Conservation (phyloP, 2,113 vertebrate species). For the Fregata magnificens region DNA sequence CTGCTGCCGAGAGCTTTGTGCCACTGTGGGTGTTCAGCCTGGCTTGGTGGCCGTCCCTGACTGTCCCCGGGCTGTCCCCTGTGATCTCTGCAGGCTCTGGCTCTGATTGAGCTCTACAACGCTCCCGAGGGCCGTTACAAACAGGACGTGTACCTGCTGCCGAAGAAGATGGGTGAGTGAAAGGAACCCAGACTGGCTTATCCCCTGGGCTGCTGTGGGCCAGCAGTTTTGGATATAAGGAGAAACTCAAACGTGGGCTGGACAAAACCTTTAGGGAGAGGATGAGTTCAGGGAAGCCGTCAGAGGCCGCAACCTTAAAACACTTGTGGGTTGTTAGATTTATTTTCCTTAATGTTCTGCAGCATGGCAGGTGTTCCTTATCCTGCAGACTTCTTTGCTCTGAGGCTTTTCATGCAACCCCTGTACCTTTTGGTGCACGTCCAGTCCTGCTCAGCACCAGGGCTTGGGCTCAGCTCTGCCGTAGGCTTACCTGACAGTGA, state of each 20-base stretch:
- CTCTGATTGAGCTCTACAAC: slow-evolving; percentile 95
- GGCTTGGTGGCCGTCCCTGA: neutral
- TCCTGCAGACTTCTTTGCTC: neutral
- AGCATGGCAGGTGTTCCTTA: rapidly evolving
- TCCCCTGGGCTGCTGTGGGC: neutral
- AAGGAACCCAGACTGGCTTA: neutral
- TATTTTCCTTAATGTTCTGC: neutral
- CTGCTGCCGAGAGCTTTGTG: neutral
- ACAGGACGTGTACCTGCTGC: slow-evolving; percentile 96
- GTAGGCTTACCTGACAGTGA: rapidly evolving
- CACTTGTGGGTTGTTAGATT: rapidly evolving
- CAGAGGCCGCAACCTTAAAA: neutral
- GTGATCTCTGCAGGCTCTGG: slow-evolving; percentile 83
- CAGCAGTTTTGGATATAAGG: neutral
- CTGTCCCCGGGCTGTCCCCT: neutral
- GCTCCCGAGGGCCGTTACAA: slow-evolving; percentile 97
- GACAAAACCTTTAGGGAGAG: neutral
- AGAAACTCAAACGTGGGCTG: neutral
- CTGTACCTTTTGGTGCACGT: neutral
- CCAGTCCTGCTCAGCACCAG: neutral
- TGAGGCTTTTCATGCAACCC: neutral
- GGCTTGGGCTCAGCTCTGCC: neutral
- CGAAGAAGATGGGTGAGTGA: slow-evolving; percentile 96
- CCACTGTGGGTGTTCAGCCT: neutral
- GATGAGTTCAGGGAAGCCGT: neutral